Evolutionary conservation across 1,140 invertebrate species (phyloP), one percentile per base, ranked within the genome.

Genomic region (Drosophila takahashii): DNA sequence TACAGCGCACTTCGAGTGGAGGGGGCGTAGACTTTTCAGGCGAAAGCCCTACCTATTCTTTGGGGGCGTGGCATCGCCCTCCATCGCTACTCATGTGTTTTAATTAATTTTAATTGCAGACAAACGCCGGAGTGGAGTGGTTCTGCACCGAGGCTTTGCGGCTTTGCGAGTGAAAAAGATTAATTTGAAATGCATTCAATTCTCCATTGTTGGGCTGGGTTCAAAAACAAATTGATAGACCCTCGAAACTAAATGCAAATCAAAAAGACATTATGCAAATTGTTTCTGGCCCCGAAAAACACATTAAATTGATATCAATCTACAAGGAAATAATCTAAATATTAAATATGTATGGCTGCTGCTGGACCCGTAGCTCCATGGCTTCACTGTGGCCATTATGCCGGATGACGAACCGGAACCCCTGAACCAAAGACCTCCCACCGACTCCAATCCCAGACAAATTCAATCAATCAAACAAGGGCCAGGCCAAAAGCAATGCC

Each of bases 401-500:
- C 44, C 44, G 26, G 37, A 57, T 56, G 26, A 47, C 48, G 47
- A 32, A 1, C 22, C 22, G 22, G 22, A 22, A n/a, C 10, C 36
- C 18, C 44, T 32, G 37, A 34, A 18, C 29, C 10, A 32, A 11
- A 9, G 29, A 18, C n/a, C 9, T 32, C 29, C 15, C 41, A 10
- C 41, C 15, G 61, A 8, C 10, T 13, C 60, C 36, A 44, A 26
- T n/a, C 47, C 62, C 73, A 74, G 83, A 79, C 69, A 83, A 89
- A 89, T 89, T 89, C 84, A 89, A 89, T 89, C 84, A 89, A 89
- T 89, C 84, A 89, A 87, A 84, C 76, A 71, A 71, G 67, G 65
- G 22, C 22, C 64, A 34, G 42, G 67, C 66, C 50, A 32, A 27
- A 76, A 62, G 79, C 79, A 89, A 89, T 87, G 79, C 61, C 83